Evolutionary conservation across 2,797 vertebrate species (phyloP).

Genomic region (Thaleichthys pacificus): DNA sequence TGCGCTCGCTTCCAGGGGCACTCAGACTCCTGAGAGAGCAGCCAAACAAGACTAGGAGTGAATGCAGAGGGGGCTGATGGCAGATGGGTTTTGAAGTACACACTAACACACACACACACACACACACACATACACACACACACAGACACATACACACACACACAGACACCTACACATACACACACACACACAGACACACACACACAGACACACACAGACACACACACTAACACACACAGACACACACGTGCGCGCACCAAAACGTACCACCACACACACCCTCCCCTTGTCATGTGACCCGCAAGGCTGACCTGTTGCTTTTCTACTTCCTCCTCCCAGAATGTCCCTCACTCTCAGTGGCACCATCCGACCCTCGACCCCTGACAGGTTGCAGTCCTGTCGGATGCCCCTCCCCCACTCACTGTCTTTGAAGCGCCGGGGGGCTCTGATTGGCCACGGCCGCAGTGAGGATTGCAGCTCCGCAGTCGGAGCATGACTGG

Average conservation of each 20-base stretch:
- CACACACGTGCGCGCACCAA: constrained; percentile 20
- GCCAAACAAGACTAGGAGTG: neutral
- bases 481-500: constrained; percentile 45
- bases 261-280: constrained; percentile 32
- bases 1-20: neutral
- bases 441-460: constrained; percentile 47
- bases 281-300: constrained; percentile 63
- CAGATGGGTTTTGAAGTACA: neutral
- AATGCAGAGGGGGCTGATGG: neutral
- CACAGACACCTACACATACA: no score
- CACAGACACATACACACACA: neutral
- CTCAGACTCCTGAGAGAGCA: neutral
- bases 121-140: constrained; percentile 12
- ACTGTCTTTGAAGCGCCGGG: constrained; percentile 70
- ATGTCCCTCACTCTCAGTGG: constrained; percentile 59
- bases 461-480: constrained; percentile 68
- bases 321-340: constrained; percentile 61
- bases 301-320: constrained; percentile 60
- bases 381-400: constrained; percentile 57
- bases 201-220: no score
- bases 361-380: constrained; percentile 65
- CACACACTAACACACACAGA: no score
- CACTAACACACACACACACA: constrained; percentile 2
- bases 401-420: constrained; percentile 49
- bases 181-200: no score